A percentile compares a stretch with the other conserved stretches of the same genome.
Conservation (phyloP, 2,888 invertebrate genomes). For the Lithodes maja region DNA sequence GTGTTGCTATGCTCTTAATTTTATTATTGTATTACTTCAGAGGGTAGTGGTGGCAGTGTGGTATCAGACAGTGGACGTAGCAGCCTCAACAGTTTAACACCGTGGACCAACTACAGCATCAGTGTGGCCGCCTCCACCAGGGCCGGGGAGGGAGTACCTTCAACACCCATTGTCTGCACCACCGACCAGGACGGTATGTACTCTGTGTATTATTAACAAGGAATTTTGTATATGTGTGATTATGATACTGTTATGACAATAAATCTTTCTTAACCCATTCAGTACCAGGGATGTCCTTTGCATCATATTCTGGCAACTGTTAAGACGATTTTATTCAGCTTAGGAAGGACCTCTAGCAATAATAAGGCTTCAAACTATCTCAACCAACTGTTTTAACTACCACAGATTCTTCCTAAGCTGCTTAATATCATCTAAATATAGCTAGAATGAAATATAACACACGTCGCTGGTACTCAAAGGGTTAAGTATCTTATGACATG, state of each 20-base stretch:
- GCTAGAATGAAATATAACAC: no score
- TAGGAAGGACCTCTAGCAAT: no score
- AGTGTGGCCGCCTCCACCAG: slow-evolving; percentile 63
- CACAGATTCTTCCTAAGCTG: no score
- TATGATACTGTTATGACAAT: background rate
- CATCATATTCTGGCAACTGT: no score
- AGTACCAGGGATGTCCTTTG: no score
- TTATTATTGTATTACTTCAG: background rate
- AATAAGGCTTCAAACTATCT: no score
- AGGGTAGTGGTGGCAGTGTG: slow-evolving; percentile 47
- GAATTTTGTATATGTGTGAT: no score
- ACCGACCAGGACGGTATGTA: slow-evolving; percentile 63
- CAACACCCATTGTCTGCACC: slow-evolving; percentile 55
- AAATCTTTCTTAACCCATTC: background rate
- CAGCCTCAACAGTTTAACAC: slow-evolving; percentile 46
- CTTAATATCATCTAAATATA: no score
- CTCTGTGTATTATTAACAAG: background rate
- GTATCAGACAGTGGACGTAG: slow-evolving; percentile 37
- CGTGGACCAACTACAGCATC: slow-evolving; percentile 67
- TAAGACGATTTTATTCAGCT: no score
- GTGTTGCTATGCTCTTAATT: background rate
- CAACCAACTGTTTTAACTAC: no score
- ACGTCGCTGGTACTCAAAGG: no score
- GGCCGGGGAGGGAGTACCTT: slow-evolving; percentile 60
- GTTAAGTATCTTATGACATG: background rate